Evolutionary conservation across 2,113 vertebrate genomes (phyloP), one percentile per base, ranked within the genome.

Genomic region (Elephantulus edwardii): DNA sequence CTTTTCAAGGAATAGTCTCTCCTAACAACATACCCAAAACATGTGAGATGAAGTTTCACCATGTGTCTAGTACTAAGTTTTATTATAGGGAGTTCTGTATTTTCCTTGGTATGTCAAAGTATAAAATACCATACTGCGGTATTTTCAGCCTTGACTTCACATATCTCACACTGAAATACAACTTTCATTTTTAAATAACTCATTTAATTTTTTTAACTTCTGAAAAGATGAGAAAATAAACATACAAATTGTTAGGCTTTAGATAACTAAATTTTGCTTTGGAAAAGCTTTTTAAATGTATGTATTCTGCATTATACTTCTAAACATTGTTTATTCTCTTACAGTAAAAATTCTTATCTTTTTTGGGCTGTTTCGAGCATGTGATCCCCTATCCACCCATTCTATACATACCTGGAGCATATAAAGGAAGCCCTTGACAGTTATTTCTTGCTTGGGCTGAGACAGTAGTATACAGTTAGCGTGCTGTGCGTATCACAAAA

Each of bases 361-460:
- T n/a, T 68, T 79, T 28, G 81, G 48, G 74, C 71, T 83, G 12
- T 64, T 12, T 91, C 2, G 44, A 66, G 26, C 16, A 8, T 42
- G 10, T 74, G 26, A 56, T 62, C 9, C 38, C 24, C 52, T 80
- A 1, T 30, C 14, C 11, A 38, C 3, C 2, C 40, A 76, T 64
- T 89, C 92, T 85, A 86, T 50, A 22, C 83, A 30, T 40, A 56
- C 91, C 90, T 38, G 44, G 81, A 89, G 58, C 64, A 90, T 85
- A 62, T 70, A 52, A 90, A 96, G 38, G 70, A 93, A 72, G 20
- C 50, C 1, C 60, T 92, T 93, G 52, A 87, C 83, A 40, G 14
- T 78, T 92, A 46, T 86, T 91, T 96, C 92, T 96, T 94, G 72
- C 58, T 94, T 95, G 60, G 84, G 20, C 88, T 91, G 87, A 89